Conservation (phyloP, 2,113 vertebrate species). For the Tetrax tetrax region DNA sequence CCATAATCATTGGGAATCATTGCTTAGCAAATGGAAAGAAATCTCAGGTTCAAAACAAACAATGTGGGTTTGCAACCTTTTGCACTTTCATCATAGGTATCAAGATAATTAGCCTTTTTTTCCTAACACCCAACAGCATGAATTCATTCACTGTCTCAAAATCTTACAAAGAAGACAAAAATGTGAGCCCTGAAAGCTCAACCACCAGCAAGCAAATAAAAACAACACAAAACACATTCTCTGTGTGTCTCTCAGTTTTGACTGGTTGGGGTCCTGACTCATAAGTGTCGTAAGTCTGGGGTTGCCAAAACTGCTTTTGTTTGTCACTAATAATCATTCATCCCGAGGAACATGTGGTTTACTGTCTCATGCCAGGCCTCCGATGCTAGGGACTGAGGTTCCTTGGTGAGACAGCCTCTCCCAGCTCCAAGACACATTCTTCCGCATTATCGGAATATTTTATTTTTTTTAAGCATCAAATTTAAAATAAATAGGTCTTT, state of each 20-base stretch:
- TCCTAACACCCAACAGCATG: not conserved
- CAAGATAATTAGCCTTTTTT: not conserved
- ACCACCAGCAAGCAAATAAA: constrained; percentile 31
- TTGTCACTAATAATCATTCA: constrained; percentile 61
- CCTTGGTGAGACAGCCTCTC: constrained; percentile 44
- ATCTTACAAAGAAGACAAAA: constrained; percentile 9
- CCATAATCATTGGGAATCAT: not conserved
- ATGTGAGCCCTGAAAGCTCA: not conserved
- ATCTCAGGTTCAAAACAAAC: constrained; percentile 53
- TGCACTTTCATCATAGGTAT: not conserved
- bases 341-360: constrained; percentile 41
- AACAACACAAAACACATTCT: not conserved
- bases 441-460: constrained; percentile 42
- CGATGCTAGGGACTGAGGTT: constrained; percentile 10
- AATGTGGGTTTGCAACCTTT: constrained; percentile 36
- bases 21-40: constrained; percentile 45
- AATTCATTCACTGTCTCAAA: not conserved
- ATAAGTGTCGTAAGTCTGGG: constrained; percentile 24
- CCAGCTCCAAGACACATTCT: constrained; percentile 9
- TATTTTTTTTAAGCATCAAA: not conserved
- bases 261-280: constrained; percentile 49
- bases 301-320: constrained; percentile 39
- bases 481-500: constrained; percentile 31
- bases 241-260: not conserved
- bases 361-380: constrained; percentile 20